Base-by-base conservation (phyloP, 1,140 invertebrate species). In the Ceratoteleas bidentatus region DNA sequence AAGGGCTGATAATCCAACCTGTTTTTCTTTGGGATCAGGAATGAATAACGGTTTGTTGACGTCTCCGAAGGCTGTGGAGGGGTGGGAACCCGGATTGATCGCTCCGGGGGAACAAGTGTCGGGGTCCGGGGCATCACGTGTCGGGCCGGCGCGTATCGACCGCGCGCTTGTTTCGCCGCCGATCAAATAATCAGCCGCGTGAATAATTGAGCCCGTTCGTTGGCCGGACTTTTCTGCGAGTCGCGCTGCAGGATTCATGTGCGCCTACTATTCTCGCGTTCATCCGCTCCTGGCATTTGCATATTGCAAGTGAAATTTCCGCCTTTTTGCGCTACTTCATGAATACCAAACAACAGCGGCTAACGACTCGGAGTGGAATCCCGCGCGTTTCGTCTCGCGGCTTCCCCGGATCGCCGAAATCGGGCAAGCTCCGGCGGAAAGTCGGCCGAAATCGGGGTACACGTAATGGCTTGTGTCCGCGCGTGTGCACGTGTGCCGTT, bases 251-350 rank as follows among this genome's bases (percentile, higher is more conserved):
- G 43, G 13, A 6, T 47, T 32, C 33, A 32, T 11, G 36, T 2
- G 36, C 36, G 36, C 7, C 36, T 3, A 40, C 36, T 40, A 40
- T 11, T 40, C 36, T 11, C 10, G 36, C 36, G 36, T 40, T 40
- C 10, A 40, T 40, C 36, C 10, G 36, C 7, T 40, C 6, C 10
- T 40, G 10, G 10, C 36, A 40, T 40, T 6, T 40, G 36, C 43
- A 60, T 58, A 69, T 60, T 69, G 24, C 43, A 69, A 69, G 50
- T 69, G 43, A 52, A 58, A 57, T 43, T 57, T 40, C 40, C 14
- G 9, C 11, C 40, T 65, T 32, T 66, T 6, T 45, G 0, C 16
- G 45, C 58, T 49, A 32, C 47, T 61, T 53, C 47, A 60, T 70
- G 56, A 58, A 69, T 69, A 69, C 34, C 10, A 69, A 69, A 36